Evolutionary conservation across 2,888 invertebrate species (phyloP).

Genomic region (Parnassius smintheus): DNA sequence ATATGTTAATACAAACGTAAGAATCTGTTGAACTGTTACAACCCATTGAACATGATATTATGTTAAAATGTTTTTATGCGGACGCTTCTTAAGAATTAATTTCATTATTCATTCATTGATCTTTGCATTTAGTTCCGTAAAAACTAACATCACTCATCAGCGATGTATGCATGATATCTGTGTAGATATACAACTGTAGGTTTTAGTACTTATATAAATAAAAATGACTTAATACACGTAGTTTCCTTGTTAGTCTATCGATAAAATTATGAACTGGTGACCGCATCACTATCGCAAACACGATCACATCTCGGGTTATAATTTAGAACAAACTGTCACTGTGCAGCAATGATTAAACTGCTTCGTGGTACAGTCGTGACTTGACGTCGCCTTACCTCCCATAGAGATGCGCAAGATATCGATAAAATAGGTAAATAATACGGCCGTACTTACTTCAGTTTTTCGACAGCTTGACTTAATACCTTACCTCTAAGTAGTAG

Average conservation of each 20-base stretch:
- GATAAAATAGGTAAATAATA: constrained; percentile 31
- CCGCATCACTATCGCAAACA: constrained; percentile 37
- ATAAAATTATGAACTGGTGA: constrained; percentile 23
- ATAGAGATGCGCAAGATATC: constrained; percentile 35
- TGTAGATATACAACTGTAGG: constrained; percentile 10
- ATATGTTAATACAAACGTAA: background rate
- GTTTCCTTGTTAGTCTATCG: constrained; percentile 21
- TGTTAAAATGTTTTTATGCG: constrained; percentile 7
- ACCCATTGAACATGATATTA: constrained; percentile 2
- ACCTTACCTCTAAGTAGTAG: background rate
- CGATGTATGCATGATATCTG: constrained; percentile 4
- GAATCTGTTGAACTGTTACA: constrained; percentile 1
- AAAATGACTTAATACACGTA: constrained; percentile 24
- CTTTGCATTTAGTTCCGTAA: constrained; percentile 8
- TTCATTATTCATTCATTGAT: constrained; percentile 22
- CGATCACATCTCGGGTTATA: constrained; percentile 40
- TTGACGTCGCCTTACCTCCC: constrained; percentile 51
- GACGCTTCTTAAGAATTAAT: constrained; percentile 10
- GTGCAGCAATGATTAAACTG: constrained; percentile 56
- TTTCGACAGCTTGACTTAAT: background rate
- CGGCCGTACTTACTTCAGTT: background rate
- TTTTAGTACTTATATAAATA: constrained; percentile 25
- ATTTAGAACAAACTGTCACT: constrained; percentile 58
- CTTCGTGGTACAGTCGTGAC: constrained; percentile 57
- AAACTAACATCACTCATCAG: constrained; percentile 9